Evolutionary conservation across 2,888 invertebrate genomes (phyloP).

Genomic region (Cephus runcator): DNA sequence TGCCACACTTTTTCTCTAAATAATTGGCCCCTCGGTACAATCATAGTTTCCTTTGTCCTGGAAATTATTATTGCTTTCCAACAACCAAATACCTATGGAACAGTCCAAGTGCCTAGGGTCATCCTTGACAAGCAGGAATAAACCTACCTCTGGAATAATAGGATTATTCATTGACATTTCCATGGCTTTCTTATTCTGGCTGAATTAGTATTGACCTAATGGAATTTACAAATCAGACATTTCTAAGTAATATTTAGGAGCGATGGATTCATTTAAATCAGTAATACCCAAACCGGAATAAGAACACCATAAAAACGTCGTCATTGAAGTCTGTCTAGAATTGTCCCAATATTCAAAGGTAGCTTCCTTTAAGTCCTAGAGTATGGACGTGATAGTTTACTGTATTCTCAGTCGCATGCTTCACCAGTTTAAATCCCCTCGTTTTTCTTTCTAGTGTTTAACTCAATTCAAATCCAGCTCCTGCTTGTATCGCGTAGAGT

Average conservation of each 20-base stretch:
- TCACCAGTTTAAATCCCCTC: neutral
- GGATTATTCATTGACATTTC: neutral
- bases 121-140: neutral
- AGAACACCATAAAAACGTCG: too few species aligned
- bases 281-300: too few species aligned
- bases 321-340: neutral
- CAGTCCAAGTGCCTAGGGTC: neutral
- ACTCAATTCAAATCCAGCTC: constrained; percentile 95
- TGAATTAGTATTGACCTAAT: too few species aligned
- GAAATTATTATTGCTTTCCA: neutral
- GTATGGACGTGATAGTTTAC: neutral
- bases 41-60: neutral
- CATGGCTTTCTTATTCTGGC: too few species aligned
- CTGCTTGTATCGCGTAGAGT: constrained; percentile 92
- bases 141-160: neutral
- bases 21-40: constrained; percentile 44
- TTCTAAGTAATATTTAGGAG: too few species aligned
- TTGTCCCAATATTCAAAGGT: neutral
- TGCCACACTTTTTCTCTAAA: constrained; percentile 21
- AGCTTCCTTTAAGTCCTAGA: neutral
- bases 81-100: neutral
- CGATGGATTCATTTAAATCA: too few species aligned
- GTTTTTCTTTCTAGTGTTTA: constrained; percentile 63
- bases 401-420: neutral
- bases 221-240: too few species aligned